A percentile compares a stretch with the other conserved stretches of the same genome.
phyloP scores from a whole-genome alignment of 2,113 vertebrate species.

The Lates calcarifer region DNA sequence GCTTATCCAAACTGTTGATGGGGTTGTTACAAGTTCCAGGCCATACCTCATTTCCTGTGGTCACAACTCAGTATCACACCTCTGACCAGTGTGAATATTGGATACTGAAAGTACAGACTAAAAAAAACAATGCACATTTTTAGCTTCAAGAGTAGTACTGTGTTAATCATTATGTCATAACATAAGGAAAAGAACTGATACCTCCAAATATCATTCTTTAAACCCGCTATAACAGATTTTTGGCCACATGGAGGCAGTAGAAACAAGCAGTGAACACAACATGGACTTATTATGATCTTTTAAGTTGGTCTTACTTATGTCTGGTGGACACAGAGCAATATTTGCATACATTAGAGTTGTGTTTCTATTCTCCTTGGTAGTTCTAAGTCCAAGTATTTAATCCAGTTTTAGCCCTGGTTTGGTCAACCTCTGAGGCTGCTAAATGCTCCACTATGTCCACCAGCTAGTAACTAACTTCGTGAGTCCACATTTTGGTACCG shows the following conservation, averaged over 20 bases:
- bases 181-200: background rate
- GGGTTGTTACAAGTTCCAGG: constrained; percentile 39
- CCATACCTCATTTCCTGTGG: constrained; percentile 55
- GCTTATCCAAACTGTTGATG: constrained; percentile 12
- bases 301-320: too few species aligned
- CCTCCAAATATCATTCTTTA: too few species aligned
- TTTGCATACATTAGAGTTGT: too few species aligned
- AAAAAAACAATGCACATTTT: background rate
- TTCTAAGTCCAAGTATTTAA: background rate
- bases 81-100: background rate
- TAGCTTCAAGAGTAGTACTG: background rate
- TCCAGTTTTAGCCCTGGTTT: background rate
- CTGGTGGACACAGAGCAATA: too few species aligned
- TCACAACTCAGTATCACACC: background rate
- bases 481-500: background rate
- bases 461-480: background rate
- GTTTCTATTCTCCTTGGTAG: background rate
- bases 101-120: constrained; percentile 4
- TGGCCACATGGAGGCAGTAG: too few species aligned
- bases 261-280: background rate
- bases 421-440: background rate
- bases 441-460: background rate
- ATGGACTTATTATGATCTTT: background rate
- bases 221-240: too few species aligned
- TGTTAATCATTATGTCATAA: too few species aligned